Conservation (phyloP, 2,113 vertebrate species). For the Benthochromis sp. region DNA sequence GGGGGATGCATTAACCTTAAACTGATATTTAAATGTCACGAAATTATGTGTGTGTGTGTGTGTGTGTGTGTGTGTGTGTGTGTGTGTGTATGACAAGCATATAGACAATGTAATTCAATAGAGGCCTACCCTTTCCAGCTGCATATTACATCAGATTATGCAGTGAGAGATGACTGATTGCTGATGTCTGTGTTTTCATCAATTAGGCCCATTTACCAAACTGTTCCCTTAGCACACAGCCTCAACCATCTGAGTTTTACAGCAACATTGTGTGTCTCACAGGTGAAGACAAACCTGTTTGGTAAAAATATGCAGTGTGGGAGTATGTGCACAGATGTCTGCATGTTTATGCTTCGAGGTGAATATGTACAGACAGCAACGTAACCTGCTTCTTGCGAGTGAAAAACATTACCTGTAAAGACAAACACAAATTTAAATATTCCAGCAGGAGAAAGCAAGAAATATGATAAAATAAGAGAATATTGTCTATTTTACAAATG, state of each 20-base stretch:
- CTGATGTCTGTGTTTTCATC: constrained; percentile 35
- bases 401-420: neutral
- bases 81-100: neutral
- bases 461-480: neutral
- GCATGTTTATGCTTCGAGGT: neutral
- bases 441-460: neutral
- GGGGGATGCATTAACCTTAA: constrained; percentile 63
- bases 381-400: neutral
- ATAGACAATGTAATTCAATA: constrained; percentile 47
- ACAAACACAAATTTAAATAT: neutral
- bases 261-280: neutral
- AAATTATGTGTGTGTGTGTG: constrained; percentile 1
- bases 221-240: neutral
- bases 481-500: neutral
- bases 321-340: neutral
- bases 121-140: constrained; percentile 47
- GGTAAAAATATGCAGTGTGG: neutral
- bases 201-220: constrained; percentile 60
- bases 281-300: neutral
- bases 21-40: constrained; percentile 73
- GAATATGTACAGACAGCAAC: neutral
- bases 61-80: constrained; percentile 6
- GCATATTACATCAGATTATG: constrained; percentile 49
- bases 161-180: constrained; percentile 47
- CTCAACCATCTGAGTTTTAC: constrained; percentile 20